Base-by-base conservation (phyloP, 2,888 invertebrate species). In the Folsomia manolachei region DNA sequence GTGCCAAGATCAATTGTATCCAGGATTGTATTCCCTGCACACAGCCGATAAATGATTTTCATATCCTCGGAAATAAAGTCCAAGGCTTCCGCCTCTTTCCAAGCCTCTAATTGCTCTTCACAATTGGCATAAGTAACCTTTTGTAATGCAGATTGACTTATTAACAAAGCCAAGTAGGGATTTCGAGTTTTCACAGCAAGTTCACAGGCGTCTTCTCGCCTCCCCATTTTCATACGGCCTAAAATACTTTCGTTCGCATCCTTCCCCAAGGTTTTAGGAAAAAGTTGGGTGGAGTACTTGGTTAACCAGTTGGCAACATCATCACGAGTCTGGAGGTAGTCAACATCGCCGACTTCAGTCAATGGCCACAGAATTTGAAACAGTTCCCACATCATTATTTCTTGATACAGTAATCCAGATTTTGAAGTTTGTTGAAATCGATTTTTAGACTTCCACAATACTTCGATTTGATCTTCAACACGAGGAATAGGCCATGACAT, bases 331-430 rank as follows among this genome's bases (percentile, higher is more conserved):
- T 56, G 11, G 19, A 56, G 21, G n/a, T 14, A 4, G 56, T 4
- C 4, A 18, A 71, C 61, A 63, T 68, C 74, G 7, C 77, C 73
- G 11, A 56, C 27, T 9, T 72, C 71, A 11, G 70, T 66, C 24
- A 60, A 65, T 0, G 79, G 76, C 96, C 96, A 96, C 9, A 96
- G 86, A 0, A 94, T 92, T 7, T 90, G 88, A 81, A 93, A 90
- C 0, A 94, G 85, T 18, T 88, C 87, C 91, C 91, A 93, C 19
- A 85, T 83, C 70, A 82, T 76, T 19, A 71, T 70, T 65, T 76
- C 78, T n/a, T 60, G 64, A 2, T 71, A 53, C 60, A 75, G 19
- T 11, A 9, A 27, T 56, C 4, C 56, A 56, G 7, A 7, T 18
- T 62, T 26, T 25, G 51, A 63, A 11, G 61, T 64, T 26, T 24